Evolutionary conservation across 1,140 invertebrate genomes (phyloP), one percentile per base, ranked within the genome.

Genomic region (Phymorhynchus buccinoides): DNA sequence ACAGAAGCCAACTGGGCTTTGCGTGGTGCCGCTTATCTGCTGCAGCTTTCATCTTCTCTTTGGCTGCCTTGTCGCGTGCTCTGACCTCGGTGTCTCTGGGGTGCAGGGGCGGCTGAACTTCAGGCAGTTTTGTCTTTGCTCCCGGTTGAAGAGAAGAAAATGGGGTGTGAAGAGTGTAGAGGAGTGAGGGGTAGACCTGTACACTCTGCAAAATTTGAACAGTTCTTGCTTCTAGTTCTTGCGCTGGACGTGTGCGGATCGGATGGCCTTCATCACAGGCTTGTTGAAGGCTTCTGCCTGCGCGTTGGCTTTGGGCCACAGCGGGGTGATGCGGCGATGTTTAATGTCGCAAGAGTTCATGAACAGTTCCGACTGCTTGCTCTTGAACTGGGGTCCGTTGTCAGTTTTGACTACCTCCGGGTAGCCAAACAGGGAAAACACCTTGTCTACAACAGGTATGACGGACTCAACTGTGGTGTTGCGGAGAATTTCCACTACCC

Each of bases 401-500:
- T 86, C 75, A 27, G 77, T 83, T 84, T 87, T 89, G 1, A 88
- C 85, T 12, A 83, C 68, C 73, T n/a, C n/a, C 80, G 87, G 84
- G 32, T 84, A 81, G 39, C 86, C 87, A 37, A 83, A 88, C 3
- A 32, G 9, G 42, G 75, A 83, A 52, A 86, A 78, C 1, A 85
- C 71, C 41, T 84, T 84, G 39, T 87, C 84, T 16, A 87, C 42
- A 7, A 87, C 78, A 27, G 86, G 88, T n/a, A 88, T 87, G 9
- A 83, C 48, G 22, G 87, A 82, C 52, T 87, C 81, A 48, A 87
- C 83, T 37, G 88, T 87, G 1, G 77, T 84, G 2, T 75, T 84
- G 84, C 75, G 78, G 0, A 87, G 84, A 22, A 86, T 83, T 80
- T 90, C 88, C 12, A 91, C 88, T 14, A 89, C 83, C 14, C 90